These are phyloP conservation scores for Hyposoter didymator DNA, from an alignment of 2,888 invertebrate genomes.

Conservation along the genomic window DNA sequence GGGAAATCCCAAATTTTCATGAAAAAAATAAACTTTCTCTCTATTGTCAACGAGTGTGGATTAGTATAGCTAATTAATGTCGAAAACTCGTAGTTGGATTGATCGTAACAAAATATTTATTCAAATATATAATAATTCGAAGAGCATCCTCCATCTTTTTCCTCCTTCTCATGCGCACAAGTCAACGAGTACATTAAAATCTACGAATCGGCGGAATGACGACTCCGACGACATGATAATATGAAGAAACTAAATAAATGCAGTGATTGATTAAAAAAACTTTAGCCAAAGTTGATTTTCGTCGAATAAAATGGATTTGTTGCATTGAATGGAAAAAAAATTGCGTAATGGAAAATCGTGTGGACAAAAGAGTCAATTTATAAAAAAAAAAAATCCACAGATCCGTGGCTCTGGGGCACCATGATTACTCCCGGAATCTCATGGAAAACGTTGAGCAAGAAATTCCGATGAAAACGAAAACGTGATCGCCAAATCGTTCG, in stretches of 20 bases:
- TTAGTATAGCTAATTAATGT: background rate
- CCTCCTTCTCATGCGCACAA: background rate
- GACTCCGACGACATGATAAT: conserved; percentile 17
- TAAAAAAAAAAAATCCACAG: background rate
- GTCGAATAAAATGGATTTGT: background rate
- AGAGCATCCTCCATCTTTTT: conserved; percentile 1
- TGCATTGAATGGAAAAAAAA: background rate
- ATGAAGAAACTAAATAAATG: conserved; percentile 32
- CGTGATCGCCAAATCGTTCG: too few relatives aligned
- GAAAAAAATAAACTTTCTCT: background rate
- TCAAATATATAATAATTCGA: conserved; percentile 34
- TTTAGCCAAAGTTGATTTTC: background rate
- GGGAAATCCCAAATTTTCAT: background rate
- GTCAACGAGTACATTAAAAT: conserved; percentile 2
- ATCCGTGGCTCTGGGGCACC: background rate
- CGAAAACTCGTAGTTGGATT: background rate
- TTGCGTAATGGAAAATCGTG: background rate
- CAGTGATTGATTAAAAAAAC: background rate
- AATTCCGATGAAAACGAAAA: background rate
- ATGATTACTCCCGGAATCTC: background rate
- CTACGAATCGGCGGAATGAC: conserved; percentile 25
- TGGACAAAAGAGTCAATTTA: background rate
- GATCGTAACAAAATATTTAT: conserved; percentile 70
- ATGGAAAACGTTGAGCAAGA: background rate
- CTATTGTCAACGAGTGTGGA: background rate